phyloP scores from a whole-genome alignment of 1,140 invertebrate genomes.

The Temnothorax curvispinosus region DNA sequence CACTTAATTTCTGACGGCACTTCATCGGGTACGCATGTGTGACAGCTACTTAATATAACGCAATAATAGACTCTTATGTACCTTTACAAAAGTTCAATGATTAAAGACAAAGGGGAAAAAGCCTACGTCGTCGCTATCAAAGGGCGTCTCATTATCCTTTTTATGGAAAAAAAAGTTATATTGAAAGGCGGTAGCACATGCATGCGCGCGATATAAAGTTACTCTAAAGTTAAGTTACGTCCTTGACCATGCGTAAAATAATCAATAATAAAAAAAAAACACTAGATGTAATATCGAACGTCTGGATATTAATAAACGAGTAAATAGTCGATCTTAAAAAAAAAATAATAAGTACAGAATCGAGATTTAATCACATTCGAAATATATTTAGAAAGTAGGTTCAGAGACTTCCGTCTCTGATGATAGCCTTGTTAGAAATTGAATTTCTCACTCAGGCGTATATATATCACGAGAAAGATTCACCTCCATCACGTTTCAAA shows the following conservation, averaged over 20 bases:
- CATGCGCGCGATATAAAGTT: constrained; percentile 14
- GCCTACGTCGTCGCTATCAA: constrained; percentile 13
- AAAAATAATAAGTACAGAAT: neutral
- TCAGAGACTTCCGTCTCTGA: neutral
- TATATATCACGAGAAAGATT: neutral
- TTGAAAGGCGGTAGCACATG: neutral
- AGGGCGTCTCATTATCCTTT: constrained; percentile 7
- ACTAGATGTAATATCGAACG: neutral
- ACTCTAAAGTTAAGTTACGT: constrained; percentile 46
- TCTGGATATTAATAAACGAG: neutral
- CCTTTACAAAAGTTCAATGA: constrained; percentile 50
- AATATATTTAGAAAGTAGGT: neutral
- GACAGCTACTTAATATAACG: constrained; percentile 43
- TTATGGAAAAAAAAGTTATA: constrained; percentile 31
- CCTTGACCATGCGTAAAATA: constrained; percentile 11
- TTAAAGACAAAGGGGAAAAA: constrained; percentile 42
- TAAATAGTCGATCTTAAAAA: neutral
- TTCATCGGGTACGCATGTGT: constrained; percentile 32
- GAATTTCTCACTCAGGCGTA: neutral
- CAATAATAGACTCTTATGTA: constrained; percentile 46
- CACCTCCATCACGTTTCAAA: constrained; percentile 13
- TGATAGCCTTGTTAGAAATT: neutral
- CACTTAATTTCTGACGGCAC: constrained; percentile 45
- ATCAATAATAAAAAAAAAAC: constrained; percentile 41
- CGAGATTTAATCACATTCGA: neutral